phyloP scores from a whole-genome alignment of 2,888 invertebrate genomes.

The Gryllus longicercus region DNA sequence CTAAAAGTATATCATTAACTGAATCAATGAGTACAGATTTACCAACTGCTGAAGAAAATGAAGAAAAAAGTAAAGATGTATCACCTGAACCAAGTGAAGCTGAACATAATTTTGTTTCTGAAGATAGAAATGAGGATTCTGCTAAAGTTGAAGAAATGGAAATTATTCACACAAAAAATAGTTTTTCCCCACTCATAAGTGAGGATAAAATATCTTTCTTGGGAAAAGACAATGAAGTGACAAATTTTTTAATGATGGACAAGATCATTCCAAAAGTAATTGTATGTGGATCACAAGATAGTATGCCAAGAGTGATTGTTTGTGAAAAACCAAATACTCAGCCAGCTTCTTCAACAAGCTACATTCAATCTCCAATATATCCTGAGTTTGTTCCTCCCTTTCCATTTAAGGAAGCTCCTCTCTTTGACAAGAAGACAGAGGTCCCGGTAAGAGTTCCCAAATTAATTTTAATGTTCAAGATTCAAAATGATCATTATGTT shows the following conservation, averaged over 20 bases:
- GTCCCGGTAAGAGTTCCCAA: neutral
- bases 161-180: neutral
- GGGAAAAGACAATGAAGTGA: neutral
- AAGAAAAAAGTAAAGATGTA: constrained; percentile 42
- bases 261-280: constrained; percentile 52
- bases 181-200: neutral
- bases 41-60: constrained; percentile 33
- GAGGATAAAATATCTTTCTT: neutral
- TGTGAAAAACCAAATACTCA: constrained; percentile 44
- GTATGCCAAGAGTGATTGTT: constrained; percentile 55
- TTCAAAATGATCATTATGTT: too few species aligned
- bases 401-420: neutral
- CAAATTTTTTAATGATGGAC: constrained; percentile 19
- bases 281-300: constrained; percentile 53
- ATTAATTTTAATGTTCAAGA: too few species aligned
- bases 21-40: neutral
- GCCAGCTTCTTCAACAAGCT: neutral
- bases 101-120: neutral
- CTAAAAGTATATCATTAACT: neutral
- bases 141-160: neutral
- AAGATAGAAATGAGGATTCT: neutral
- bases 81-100: neutral
- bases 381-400: neutral
- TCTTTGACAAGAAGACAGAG: neutral
- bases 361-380: neutral